phyloP scores from a whole-genome alignment of 2,797 vertebrate genomes.

The Arremon aurantiirostris region DNA sequence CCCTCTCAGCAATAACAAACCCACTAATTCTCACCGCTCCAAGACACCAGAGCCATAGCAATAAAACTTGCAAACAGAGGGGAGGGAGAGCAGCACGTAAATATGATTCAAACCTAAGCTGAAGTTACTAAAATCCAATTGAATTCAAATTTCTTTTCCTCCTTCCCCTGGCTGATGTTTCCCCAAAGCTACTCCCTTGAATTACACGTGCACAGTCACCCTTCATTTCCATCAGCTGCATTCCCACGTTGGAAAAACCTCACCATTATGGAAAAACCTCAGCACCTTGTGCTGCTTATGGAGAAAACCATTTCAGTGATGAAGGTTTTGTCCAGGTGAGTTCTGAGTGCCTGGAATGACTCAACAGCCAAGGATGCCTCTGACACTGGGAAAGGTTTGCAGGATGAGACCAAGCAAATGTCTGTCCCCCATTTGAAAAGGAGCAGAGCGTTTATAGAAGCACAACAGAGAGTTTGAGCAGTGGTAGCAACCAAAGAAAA shows the following conservation, averaged over 20 bases:
- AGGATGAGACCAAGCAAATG: background rate
- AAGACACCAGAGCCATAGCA: background rate
- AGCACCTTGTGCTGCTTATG: background rate
- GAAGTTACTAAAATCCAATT: constrained; percentile 28
- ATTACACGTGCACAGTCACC: background rate
- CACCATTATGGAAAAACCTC: accelerated
- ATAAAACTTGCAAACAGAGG: constrained; percentile 26
- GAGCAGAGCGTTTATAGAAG: accelerated
- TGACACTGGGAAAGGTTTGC: background rate
- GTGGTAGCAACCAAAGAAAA: too few species aligned
- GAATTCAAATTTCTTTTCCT: background rate
- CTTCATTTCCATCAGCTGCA: background rate
- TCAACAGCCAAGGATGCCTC: background rate
- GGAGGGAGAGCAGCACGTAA: background rate
- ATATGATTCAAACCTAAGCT: constrained; percentile 19
- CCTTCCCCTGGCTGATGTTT: background rate
- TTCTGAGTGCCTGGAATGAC: background rate
- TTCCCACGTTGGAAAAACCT: background rate
- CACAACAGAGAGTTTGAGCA: background rate
- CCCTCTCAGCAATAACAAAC: background rate
- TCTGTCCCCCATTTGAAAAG: background rate
- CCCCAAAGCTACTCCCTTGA: background rate
- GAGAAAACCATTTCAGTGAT: background rate
- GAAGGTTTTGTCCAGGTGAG: background rate
- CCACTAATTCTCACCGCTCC: constrained; percentile 17